A percentile compares a stretch with the other conserved stretches of the same genome.
These are phyloP conservation scores for Pipra filicauda DNA, from an alignment of 2,113 vertebrate genomes.

Conservation along the genomic window DNA sequence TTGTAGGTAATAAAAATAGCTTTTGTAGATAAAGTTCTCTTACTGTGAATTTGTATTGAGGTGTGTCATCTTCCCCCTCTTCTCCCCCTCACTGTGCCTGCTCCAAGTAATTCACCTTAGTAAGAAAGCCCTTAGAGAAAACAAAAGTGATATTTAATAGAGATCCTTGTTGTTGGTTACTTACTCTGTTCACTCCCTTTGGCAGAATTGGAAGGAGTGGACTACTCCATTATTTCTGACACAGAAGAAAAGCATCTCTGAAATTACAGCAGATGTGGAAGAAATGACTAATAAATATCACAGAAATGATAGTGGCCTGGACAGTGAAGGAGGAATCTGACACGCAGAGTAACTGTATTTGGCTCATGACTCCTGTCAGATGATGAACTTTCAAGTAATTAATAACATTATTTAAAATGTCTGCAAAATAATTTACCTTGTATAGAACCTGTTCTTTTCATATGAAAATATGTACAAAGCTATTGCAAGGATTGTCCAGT, in stretches of 20 bases:
- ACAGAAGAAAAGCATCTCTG: conserved; percentile 35
- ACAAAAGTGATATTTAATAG: neutral
- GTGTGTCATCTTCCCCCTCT: neutral
- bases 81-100: neutral
- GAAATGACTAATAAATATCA: conserved; percentile 36
- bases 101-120: neutral
- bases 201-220: conserved; percentile 17
- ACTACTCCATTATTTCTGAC: conserved; percentile 43
- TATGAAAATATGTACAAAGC: neutral
- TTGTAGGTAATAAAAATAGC: neutral
- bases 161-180: neutral
- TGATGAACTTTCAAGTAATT: conserved; percentile 1
- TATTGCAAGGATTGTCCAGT: neutral
- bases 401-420: neutral
- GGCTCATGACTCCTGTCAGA: conserved; percentile 12
- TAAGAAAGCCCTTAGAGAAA: neutral
- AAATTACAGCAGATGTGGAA: conserved; percentile 50
- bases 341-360: neutral
- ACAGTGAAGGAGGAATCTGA: neutral
- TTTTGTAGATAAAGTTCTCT: neutral
- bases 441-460: neutral
- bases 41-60: neutral
- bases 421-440: neutral
- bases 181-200: conserved; percentile 20
- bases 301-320: conserved; percentile 6